These are phyloP conservation scores for Hybos culiciformis DNA, from an alignment of 2,888 invertebrate genomes.

Conservation along the genomic window DNA sequence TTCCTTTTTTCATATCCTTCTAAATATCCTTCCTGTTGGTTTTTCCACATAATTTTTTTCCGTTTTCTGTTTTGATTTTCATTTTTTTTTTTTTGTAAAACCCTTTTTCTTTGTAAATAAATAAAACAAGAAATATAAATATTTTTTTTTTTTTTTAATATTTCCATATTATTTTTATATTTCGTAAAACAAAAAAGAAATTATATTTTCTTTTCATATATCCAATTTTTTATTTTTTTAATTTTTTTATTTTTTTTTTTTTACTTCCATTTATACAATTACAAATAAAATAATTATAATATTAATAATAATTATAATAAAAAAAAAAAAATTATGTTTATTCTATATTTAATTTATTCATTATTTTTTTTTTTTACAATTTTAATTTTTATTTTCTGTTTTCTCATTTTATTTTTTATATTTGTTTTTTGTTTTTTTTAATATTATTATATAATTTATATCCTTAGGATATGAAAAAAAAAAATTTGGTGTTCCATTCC, in stretches of 20 bases:
- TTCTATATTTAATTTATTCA: slow-evolving; percentile 4
- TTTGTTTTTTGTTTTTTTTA: slow-evolving; percentile 5
- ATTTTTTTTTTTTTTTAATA: slow-evolving; percentile 2
- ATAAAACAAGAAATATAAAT: no score
- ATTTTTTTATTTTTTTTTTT: slow-evolving; percentile 7
- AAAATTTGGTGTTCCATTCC: slow-evolving; percentile 10
- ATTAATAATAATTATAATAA: neutral
- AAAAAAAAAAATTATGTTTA: slow-evolving; percentile 7
- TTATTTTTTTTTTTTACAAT: no score
- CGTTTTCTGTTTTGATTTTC: no score
- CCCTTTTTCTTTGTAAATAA: no score
- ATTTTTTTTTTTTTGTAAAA: no score
- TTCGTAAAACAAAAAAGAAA: neutral
- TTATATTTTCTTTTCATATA: slow-evolving; percentile 1
- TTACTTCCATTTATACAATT: slow-evolving; percentile 3
- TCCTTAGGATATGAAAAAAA: slow-evolving; percentile 11
- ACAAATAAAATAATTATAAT: slow-evolving; percentile 1
- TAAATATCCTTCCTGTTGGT: no score
- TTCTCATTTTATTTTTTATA: no score
- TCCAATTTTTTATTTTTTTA: slow-evolving; percentile 7
- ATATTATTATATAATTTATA: slow-evolving; percentile 9
- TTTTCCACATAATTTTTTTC: no score
- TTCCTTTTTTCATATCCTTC: no score
- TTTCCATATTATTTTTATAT: slow-evolving; percentile 2
- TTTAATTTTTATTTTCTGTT: no score